Base-by-base conservation (phyloP, 2,797 vertebrate genomes). In the Rhincodon typus region DNA sequence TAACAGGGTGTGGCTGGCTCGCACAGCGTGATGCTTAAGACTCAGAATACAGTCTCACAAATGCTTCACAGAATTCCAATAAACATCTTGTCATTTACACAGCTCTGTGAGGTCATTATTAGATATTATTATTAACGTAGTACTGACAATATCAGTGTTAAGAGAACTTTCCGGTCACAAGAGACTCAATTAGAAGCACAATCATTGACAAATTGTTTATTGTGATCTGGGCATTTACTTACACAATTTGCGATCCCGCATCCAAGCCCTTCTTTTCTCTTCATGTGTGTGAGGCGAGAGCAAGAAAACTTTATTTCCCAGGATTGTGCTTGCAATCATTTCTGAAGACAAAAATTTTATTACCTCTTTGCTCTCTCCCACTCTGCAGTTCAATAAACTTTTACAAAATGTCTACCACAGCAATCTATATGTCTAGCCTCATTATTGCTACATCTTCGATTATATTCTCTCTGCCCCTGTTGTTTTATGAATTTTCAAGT, bases 171-270 rank as follows among this genome's bases (percentile, higher is more conserved):
- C 25, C 77, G 70, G 70, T 50, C 94, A 95, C 30, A 95, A 57
- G 69, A 34, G 94, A 8, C 94, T 27, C 46, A 34, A 95, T 95
- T 95, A 95, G 72, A 95, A 95, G 4, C 17, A 95, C 13, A 53
- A 77, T 77, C 17, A 57, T 34, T 94, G 69, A 94, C 23, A 70
- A 53, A 25, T 57, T 77, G 27, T 77, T 77, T 77, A 77, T 25
- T 77, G 25, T n/a, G 5, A 77, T 34, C n/a, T 38, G 19, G 70
- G 69, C 70, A 95, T 77, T 95, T 95, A 77, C 30, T 70, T 57
- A 34, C 15, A 30, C 46, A 77, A 57, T 77, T 95, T 77, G 53
- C 4, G 13, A 74, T 57, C 72, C 4, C 10, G 30, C 77, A 77
- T 95, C 25, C 94, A 77, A 12, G 0, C 27, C 74, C 27, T n/a